A percentile compares a stretch with the other conserved stretches of the same genome.
phyloP scores from a whole-genome alignment of 1,140 invertebrate genomes.

The Meloidogyne chitwoodi region DNA sequence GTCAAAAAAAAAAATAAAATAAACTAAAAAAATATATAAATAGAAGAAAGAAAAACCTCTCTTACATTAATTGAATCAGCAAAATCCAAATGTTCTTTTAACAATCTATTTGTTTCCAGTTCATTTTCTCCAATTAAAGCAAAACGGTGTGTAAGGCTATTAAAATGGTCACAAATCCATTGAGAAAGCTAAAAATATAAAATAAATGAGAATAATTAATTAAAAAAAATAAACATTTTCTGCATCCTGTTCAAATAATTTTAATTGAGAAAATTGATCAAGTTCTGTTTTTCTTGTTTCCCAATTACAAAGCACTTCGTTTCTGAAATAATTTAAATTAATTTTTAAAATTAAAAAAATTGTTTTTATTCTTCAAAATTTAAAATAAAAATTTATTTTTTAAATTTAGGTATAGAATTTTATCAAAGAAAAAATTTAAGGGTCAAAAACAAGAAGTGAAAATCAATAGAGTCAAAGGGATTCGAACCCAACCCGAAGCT shows the following conservation, averaged over 20 bases:
- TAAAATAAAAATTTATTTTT: not conserved
- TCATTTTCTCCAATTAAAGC: slow-evolving; percentile 23
- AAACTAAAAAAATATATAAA: too few relatives aligned
- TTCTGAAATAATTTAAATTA: slow-evolving; percentile 8
- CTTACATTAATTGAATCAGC: slow-evolving; percentile 28
- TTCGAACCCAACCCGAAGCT: too few relatives aligned
- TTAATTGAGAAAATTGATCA: slow-evolving; percentile 26
- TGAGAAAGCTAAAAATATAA: slow-evolving; percentile 24
- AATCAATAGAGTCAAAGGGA: too few relatives aligned
- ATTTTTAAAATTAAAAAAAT: not conserved
- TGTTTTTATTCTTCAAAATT: too few relatives aligned
- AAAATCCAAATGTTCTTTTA: slow-evolving; percentile 30
- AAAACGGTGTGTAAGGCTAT: slow-evolving; percentile 23
- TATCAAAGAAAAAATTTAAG: too few relatives aligned
- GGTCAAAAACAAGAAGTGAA: too few relatives aligned
- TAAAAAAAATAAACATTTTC: slow-evolving; percentile 13
- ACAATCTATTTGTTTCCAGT: slow-evolving; percentile 10
- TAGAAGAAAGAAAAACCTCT: not conserved
- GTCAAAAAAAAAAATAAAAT: not conserved
- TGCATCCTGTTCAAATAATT: slow-evolving; percentile 33
- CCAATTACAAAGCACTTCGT: slow-evolving; percentile 25
- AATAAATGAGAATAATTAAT: not conserved
- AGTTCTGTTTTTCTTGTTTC: slow-evolving; percentile 21
- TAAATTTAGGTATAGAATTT: too few relatives aligned
- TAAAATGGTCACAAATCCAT: slow-evolving; percentile 24